phyloP scores from a whole-genome alignment of 2,113 vertebrate genomes.

The Camelus dromedarius region DNA sequence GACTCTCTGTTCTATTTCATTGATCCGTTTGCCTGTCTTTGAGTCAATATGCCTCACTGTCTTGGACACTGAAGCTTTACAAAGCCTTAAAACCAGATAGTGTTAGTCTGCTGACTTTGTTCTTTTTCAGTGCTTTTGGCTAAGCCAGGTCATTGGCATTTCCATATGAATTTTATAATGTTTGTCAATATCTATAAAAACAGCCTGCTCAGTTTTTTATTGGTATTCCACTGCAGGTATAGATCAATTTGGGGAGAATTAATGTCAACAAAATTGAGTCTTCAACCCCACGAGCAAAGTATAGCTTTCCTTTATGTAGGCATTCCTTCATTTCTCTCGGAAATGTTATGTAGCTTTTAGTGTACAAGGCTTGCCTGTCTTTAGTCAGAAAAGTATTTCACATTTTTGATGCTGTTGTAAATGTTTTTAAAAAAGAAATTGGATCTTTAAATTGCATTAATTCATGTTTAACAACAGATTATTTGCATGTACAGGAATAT shows the following conservation, averaged over 20 bases:
- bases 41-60: not conserved
- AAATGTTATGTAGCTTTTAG: not conserved
- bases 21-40: not conserved
- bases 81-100: conserved; percentile 49
- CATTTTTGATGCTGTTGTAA: not conserved
- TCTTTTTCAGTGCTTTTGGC: conserved; percentile 25
- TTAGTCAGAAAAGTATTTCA: conserved; percentile 41
- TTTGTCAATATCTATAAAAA: conserved; percentile 58
- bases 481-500: conserved; percentile 8
- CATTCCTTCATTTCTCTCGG: conserved; percentile 3
- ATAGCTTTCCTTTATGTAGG: conserved; percentile 7
- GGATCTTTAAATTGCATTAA: conserved; percentile 9
- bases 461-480: conserved; percentile 73
- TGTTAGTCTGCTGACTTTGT: not conserved
- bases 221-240: not conserved
- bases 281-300: not conserved
- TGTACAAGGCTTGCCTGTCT: not conserved
- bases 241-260: not conserved
- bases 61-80: not conserved
- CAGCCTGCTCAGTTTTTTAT: not conserved
- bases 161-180: conserved; percentile 32
- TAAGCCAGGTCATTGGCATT: not conserved
- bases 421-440: not conserved
- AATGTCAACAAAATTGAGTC: not conserved
- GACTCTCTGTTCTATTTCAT: not conserved